Conservation (phyloP, 2,113 vertebrate species). For the human (Homo sapiens) region GRCh38 chr4:12772001-12772500, state of each 20-base stretch:
- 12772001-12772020: background rate
- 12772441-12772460: background rate
- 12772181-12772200: background rate
- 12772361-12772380: background rate
- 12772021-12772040: background rate
- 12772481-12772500: background rate
- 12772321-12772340: too few relatives aligned
- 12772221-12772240: background rate
- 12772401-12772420: too few relatives aligned
- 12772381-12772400: accelerated
- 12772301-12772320: background rate
- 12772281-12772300: background rate
- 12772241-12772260: background rate
- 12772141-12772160: background rate
- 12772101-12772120: accelerated
- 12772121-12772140: too few relatives aligned
- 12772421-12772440: accelerated
- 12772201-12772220: background rate
- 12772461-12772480: background rate
- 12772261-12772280: background rate
- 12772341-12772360: background rate
- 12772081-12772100: background rate
- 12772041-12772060: background rate
- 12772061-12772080: background rate
- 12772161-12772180: background rate